Base-by-base conservation (phyloP, 35 echinoderm and acorn worm species). In the Lytechinus pictus region DNA sequence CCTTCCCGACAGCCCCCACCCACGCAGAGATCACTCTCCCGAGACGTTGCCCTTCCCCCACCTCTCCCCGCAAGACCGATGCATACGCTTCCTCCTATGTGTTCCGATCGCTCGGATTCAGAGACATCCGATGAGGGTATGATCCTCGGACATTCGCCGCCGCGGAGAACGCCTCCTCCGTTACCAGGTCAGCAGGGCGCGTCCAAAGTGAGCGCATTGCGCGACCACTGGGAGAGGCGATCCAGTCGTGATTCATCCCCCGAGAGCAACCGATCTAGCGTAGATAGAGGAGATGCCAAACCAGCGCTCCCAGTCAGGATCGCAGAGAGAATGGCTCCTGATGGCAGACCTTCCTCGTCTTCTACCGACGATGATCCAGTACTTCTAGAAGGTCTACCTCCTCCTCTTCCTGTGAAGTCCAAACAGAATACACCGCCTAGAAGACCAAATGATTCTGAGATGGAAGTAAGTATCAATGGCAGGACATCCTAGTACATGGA, bases 381-480 rank as follows among this genome's bases (percentile, higher is more conserved):
- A 19, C 53, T 95, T 12, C 61, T 95, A 16, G 94, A 95, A 57
- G 95, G 96, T 53, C 19, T 95, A 9, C 96, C 95, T 55, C 94
- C 94, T 4, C 96, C 94, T 10, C 87, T 97, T 28, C 96, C 96
- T 33, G 57, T 52, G 66, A 97, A 95, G 57, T 93, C 94, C 19
- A 95, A 94, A 29, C 27, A 86, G 58, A 95, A 87, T 53, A 87
- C 94, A 28, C 96, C 94, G 5, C 61, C 88, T 11, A 44, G 86
- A 54, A 92, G 66, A 29, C 57, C 52, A 79, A 19, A 29, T 93
- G 61, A 93, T 9, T 33, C 27, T 51, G 94, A 95, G 10, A 29
- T 94, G 52, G 94, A 97, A 89, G 95, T 95, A 52, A 91, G 94
- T 51, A 86, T 44, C 21, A 24, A 0, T 79, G 66, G n/a, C 19